Evolutionary conservation across 2,888 invertebrate species (phyloP).

Genomic region (Ferrisia virgata): DNA sequence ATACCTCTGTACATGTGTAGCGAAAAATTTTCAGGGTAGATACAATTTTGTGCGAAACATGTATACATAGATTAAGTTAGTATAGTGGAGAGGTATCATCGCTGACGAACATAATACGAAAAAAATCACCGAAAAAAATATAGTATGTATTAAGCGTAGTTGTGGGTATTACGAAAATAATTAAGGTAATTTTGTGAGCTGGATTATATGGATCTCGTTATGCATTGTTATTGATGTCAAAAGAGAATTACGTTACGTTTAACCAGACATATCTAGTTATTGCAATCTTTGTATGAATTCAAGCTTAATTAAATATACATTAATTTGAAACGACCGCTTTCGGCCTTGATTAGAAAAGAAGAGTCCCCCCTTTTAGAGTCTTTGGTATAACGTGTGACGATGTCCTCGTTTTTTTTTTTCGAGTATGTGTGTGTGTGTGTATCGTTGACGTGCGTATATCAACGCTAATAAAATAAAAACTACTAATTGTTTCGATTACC

Average conservation of each 20-base stretch:
- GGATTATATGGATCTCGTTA: conserved; percentile 32
- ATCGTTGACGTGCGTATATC: conserved; percentile 17
- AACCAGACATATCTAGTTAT: conserved; percentile 46
- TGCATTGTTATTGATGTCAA: conserved; percentile 35
- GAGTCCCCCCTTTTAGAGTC: conserved; percentile 1
- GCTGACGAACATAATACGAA: too few species aligned
- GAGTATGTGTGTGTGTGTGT: too few species aligned
- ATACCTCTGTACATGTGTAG: not conserved
- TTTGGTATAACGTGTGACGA: not conserved
- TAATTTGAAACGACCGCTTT: conserved; percentile 39
- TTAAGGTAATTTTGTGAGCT: conserved; percentile 17
- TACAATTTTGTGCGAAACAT: not conserved
- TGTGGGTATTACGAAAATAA: not conserved
- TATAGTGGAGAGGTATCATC: too few species aligned
- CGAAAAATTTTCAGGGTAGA: not conserved
- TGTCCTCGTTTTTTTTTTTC: conserved; percentile 29
- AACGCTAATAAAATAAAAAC: conserved; percentile 10
- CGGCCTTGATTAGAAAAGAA: conserved; percentile 38
- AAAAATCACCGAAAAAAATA: not conserved
- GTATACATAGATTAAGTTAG: not conserved
- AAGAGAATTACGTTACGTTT: conserved; percentile 25
- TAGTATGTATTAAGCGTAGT: not conserved
- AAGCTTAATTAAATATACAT: conserved; percentile 43
- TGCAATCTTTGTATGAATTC: conserved; percentile 40
- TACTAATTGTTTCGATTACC: not conserved